Evolutionary conservation across 2,113 vertebrate species (phyloP), one percentile per base, ranked within the genome.

Genomic region (Zosterops hypoxanthus): DNA sequence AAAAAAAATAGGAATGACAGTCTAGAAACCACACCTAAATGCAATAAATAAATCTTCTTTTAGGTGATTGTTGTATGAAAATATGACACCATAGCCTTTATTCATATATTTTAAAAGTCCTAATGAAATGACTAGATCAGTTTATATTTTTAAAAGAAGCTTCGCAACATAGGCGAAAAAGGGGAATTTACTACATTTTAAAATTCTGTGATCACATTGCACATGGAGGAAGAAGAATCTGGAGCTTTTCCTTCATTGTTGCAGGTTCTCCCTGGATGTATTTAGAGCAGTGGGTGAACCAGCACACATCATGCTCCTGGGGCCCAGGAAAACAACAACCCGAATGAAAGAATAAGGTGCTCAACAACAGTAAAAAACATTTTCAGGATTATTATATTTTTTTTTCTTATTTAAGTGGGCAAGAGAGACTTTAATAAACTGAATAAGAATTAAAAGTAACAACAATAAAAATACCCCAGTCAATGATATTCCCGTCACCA

Each of bases 251-350:
- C n/a, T 75, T 57, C 10, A 5, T 10, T 79, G 31, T 31, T 80
- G 21, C 11, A 52, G 46, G 17, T 50, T 71, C 29, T 72, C 15
- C 3, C 7, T 7, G 7, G 36, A 9, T 28, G n/a, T 39, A 17
- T 26, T 22, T 34, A 42, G 78, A 80, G 24, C 1, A 0, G 6
- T 28, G 18, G 14, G 7, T 65, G 31, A 90, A 49, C 5, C 10
- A 47, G 29, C 6, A 25, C 1, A 14, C 4, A 20, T 20, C 0
- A 0, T 47, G 21, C 26, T 65, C 13, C 42, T 70, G 47, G 31
- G 24, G 61, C 7, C 36, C 19, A 66, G 39, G 39, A 55, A 76
- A 76, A 39, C 44, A 71, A 49, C 7, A 71, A 63, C 5, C 12
- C 49, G 16, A 61, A 60, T 39, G 25, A 84, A 92, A 82, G 20